Evolutionary conservation across 2,113 vertebrate genomes (phyloP).

Genomic region (Polypterus bichir): DNA sequence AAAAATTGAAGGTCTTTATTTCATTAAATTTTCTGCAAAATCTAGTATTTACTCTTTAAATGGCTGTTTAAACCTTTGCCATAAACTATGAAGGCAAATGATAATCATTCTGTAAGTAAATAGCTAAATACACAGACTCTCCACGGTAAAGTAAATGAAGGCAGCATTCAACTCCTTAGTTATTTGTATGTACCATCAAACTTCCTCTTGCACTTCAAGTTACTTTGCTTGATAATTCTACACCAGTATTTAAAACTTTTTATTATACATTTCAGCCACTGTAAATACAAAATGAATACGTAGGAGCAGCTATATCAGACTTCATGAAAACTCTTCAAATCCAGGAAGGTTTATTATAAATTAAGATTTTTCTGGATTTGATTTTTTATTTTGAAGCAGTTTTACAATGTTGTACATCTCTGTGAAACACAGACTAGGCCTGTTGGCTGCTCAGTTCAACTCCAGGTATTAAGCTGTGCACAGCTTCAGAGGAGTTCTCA

Average conservation of each 20-base stretch:
- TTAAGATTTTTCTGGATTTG: no score
- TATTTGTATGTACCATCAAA: conserved; percentile 13
- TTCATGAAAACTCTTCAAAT: no score
- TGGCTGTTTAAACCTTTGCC: conserved; percentile 48
- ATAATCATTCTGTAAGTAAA: conserved; percentile 31
- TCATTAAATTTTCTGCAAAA: conserved; percentile 18
- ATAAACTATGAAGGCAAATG: conserved; percentile 48
- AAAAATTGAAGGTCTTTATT: conserved; percentile 48
- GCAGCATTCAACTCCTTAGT: conserved; percentile 27
- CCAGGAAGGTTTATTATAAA: no score
- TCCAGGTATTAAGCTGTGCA: conserved; percentile 51
- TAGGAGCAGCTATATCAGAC: neutral
- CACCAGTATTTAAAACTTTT: neutral
- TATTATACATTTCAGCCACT: conserved; percentile 15
- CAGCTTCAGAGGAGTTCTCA: conserved; percentile 49
- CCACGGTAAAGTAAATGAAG: conserved; percentile 42
- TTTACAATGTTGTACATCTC: neutral
- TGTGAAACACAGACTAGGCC: conserved; percentile 30
- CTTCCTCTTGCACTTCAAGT: neutral
- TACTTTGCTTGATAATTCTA: no score
- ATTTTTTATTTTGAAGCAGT: no score
- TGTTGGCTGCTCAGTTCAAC: conserved; percentile 69
- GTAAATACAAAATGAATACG: conserved; percentile 21
- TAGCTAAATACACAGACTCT: conserved; percentile 24
- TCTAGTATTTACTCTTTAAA: conserved; percentile 38